Evolutionary conservation across 2,888 invertebrate genomes (phyloP), one percentile per base, ranked within the genome.

Genomic region (Amiota minor): DNA sequence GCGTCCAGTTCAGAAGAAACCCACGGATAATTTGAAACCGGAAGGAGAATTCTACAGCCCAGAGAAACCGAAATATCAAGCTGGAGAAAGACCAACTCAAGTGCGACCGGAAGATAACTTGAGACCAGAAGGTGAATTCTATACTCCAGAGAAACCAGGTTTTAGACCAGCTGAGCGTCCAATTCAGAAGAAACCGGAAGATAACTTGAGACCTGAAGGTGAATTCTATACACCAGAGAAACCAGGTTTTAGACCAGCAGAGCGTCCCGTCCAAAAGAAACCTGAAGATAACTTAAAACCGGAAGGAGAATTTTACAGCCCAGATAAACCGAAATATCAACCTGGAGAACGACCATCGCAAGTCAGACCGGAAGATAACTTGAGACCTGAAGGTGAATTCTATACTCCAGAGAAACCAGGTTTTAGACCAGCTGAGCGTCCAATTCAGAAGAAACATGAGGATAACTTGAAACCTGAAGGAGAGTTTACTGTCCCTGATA

Each of bases 281-380:
- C 94, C 92, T 0, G 88, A 91, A 79, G 93, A 93, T 78, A 94
- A 93, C 84, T 88, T 93, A 0, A 90, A 88, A 68, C 91, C 92
- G 0, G 93, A 93, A 84, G 93, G 93, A 0, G 92, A 79, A 87
- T 14, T 91, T 90, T 1, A 86, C 88, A 89, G 90, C 45, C 84
- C 89, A 56, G 92, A 91, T 83, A 88, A 88, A 55, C 76, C 64
- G 16, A 18, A 46, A 0, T 90, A 91, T 80, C n/a, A 81, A 81
- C 64, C 91, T 90, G 61, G 2, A 81, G 89, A 64, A 92, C 92
- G 86, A 2, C 92, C 92, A 12, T 16, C 93, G 93, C 74, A 87
- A 91, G 12, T n/a, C n/a, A 90, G 89, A 12, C 87, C 89, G 78
- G 89, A 90, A 79, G 91, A 90, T 75, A 91, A 91, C 84, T 79